Evolutionary conservation across 2,888 invertebrate species (phyloP).

Genomic region (Melanargia galathea): DNA sequence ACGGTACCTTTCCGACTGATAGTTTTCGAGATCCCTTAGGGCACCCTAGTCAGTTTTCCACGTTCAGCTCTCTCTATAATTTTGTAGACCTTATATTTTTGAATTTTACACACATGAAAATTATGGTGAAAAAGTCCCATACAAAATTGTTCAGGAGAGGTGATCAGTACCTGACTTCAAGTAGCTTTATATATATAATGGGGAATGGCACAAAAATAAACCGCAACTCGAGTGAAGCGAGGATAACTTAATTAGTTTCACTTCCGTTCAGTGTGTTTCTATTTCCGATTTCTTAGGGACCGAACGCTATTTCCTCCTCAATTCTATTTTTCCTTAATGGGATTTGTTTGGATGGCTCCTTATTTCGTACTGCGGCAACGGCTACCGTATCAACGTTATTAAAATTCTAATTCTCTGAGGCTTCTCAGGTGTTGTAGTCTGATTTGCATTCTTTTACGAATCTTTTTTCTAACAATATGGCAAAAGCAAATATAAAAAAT

Average conservation of each 20-base stretch:
- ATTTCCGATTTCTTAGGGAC: conserved; percentile 76
- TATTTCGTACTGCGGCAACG: conserved; percentile 50
- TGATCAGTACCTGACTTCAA: conserved; percentile 69
- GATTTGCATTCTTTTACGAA: too few relatives aligned
- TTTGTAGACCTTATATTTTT: too few relatives aligned
- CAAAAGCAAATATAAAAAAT: neutral
- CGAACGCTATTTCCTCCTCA: conserved; percentile 69
- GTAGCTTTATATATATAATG: conserved; percentile 35
- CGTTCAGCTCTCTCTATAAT: too few relatives aligned
- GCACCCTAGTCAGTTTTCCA: too few relatives aligned
- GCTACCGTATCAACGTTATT: conserved; percentile 57
- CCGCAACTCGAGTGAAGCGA: conserved; percentile 69
- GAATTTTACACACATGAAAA: too few relatives aligned
- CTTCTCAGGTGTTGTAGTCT: conserved; percentile 44
- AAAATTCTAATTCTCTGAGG: conserved; percentile 57
- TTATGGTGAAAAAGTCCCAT: too few relatives aligned
- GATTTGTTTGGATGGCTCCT: conserved; percentile 67
- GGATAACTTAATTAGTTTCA: conserved; percentile 81
- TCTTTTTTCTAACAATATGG: too few relatives aligned
- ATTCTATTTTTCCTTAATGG: conserved; percentile 76
- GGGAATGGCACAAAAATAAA: conserved; percentile 75
- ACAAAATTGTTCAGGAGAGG: conserved; percentile 64
- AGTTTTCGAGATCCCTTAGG: too few relatives aligned
- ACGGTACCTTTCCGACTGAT: too few relatives aligned
- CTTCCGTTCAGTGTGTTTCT: conserved; percentile 79